phyloP scores from a whole-genome alignment of 2,888 invertebrate genomes.

The Melanotus villosus region DNA sequence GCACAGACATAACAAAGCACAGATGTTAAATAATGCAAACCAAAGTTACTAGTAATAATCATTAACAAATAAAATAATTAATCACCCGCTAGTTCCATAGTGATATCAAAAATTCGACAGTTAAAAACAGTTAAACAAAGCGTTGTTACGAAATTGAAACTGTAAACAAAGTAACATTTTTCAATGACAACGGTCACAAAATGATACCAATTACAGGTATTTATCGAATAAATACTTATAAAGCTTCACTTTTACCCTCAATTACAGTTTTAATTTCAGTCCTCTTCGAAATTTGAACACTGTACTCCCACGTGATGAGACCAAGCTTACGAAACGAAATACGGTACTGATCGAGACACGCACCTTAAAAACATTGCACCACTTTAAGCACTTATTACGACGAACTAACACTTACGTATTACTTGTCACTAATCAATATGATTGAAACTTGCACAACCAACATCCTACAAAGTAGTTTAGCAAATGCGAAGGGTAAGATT shows the following conservation, averaged over 20 bases:
- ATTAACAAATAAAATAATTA: conserved; percentile 49
- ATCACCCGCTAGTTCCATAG: conserved; percentile 64
- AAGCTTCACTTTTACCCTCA: conserved; percentile 32
- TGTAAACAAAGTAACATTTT: conserved; percentile 45
- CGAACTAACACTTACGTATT: conserved; percentile 52
- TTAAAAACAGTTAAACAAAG: conserved; percentile 39
- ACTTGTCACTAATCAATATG: conserved; percentile 39
- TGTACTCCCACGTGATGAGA: conserved; percentile 55
- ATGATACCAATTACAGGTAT: conserved; percentile 29
- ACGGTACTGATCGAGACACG: conserved; percentile 61
- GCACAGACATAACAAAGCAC: conserved; percentile 28
- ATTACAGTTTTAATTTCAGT: conserved; percentile 26
- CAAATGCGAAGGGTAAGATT: conserved; percentile 26
- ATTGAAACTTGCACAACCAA: conserved; percentile 30
- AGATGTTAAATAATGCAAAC: conserved; percentile 14
- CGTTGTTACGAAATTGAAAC: conserved; percentile 37
- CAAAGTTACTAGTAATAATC: conserved; percentile 6
- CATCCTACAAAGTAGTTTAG: conserved; percentile 18
- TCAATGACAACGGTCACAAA: conserved; percentile 35
- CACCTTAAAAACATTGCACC: conserved; percentile 68
- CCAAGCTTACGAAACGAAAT: conserved; percentile 64
- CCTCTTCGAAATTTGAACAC: conserved; percentile 39
- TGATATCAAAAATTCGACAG: conserved; percentile 52
- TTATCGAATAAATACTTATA: conserved; percentile 22
- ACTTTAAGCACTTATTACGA: conserved; percentile 62